phyloP scores from a whole-genome alignment of 2,888 invertebrate genomes.

The Heliconius sara region DNA sequence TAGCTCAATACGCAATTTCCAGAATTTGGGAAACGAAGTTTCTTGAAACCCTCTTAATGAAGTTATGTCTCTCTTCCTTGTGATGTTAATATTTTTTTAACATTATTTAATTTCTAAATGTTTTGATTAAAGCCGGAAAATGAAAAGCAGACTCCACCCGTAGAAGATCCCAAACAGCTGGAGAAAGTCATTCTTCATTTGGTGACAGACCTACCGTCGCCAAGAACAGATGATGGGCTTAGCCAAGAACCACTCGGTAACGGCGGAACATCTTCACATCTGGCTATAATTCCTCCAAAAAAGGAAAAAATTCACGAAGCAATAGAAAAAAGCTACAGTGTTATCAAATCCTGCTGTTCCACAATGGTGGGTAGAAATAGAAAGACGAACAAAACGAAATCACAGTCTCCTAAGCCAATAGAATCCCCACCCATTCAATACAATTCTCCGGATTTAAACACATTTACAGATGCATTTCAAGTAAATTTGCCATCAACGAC shows the following conservation, averaged over 20 bases:
- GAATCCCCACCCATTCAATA: too few relatives aligned
- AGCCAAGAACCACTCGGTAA: neutral
- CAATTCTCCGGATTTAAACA: neutral
- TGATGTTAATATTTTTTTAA: too few relatives aligned
- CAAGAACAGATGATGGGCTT: conserved; percentile 46
- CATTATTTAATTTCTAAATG: neutral
- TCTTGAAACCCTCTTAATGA: too few relatives aligned
- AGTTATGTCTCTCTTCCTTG: too few relatives aligned
- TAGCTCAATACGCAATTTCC: too few relatives aligned
- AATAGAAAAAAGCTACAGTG: conserved; percentile 69
- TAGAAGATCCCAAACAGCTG: conserved; percentile 87
- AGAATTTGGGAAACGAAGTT: too few relatives aligned
- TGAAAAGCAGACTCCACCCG: conserved; percentile 61
- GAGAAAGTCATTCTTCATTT: conserved; percentile 88
- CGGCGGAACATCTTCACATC: conserved; percentile 41
- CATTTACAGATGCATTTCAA: neutral
- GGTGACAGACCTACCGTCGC: conserved; percentile 68
- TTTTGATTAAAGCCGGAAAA: conserved; percentile 38
- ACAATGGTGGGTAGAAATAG: neutral
- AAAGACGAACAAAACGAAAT: neutral
- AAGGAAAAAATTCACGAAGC: conserved; percentile 68
- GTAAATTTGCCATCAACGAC: neutral
- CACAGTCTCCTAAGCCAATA: neutral
- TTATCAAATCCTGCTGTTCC: conserved; percentile 54
- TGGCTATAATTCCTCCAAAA: conserved; percentile 67